phyloP scores from a whole-genome alignment of 2,797 vertebrate species.

The Pangasius mekongensis region DNA sequence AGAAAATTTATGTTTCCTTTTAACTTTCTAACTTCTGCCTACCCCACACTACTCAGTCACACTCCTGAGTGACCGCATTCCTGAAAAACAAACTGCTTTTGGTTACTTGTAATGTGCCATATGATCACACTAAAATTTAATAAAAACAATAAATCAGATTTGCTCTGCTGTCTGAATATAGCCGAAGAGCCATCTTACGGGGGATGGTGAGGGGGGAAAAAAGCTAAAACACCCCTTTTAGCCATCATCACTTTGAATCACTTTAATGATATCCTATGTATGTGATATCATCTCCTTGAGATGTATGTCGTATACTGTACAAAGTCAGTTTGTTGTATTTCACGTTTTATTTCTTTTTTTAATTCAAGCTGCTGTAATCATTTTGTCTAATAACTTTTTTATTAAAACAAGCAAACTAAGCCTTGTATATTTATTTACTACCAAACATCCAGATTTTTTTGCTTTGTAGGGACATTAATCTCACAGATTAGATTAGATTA shows the following conservation, averaged over 20 bases:
- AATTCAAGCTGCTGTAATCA: not conserved
- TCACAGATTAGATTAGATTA: not conserved
- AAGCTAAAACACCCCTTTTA: conserved; percentile 28
- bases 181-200: conserved; percentile 68
- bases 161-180: not conserved
- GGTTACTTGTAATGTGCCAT: not conserved
- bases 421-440: not conserved
- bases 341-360: not conserved
- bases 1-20: too few species aligned
- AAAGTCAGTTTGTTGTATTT: not conserved
- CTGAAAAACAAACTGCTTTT: not conserved
- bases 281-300: not conserved
- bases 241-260: conserved; percentile 71
- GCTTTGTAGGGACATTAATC: not conserved
- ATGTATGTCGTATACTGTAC: not conserved
- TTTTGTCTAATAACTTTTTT: not conserved
- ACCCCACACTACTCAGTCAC: not conserved
- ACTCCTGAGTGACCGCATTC: not conserved
- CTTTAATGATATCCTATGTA: conserved; percentile 71
- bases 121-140: not conserved
- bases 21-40: not conserved
- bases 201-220: conserved; percentile 56
- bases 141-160: not conserved
- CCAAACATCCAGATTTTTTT: not conserved
- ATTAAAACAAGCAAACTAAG: not conserved